Evolutionary conservation across 1,140 invertebrate species (phyloP), one percentile per base, ranked within the genome.

Genomic region (Probaryconus sp.): DNA sequence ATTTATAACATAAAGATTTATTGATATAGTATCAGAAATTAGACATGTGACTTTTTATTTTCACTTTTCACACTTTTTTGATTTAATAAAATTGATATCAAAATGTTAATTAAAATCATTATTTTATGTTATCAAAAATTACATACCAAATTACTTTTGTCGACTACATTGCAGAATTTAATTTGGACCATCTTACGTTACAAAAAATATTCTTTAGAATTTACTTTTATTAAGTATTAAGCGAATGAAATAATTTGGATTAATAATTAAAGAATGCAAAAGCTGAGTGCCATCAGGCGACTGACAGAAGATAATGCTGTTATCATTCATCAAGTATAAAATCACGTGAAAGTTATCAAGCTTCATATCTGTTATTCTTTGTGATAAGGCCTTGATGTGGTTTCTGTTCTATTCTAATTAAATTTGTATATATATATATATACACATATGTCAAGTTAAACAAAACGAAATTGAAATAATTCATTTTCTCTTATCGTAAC

Each of bases 101-200:
- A n/a, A n/a, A n/a, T n/a, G n/a, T n/a, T n/a, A n/a, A n/a, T n/a
- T n/a, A n/a, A n/a, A n/a, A n/a, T n/a, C n/a, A n/a, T n/a, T n/a
- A n/a, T n/a, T n/a, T n/a, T n/a, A n/a, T n/a, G n/a, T n/a, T n/a
- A n/a, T n/a, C n/a, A 16, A 13, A 45, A 53, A 51, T 40, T 69
- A 82, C 82, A 83, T 75, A 84, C 82, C 33, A 71, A 67, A 69
- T 79, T 79, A 35, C 72, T 77, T 56, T 81, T 79, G 67, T 84
- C 78, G 13, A 82, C 71, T 14, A 81, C 77, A 56, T 76, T 80
- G 64, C 81, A 80, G 26, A 84, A 75, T 76, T 78, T 82, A 14
- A 84, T 81, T 74, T 84, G 81, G 42, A 84, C 82, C 81, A 84
- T 84, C 65, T 78, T 76, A 28, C 5, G 3, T 16, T 7, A 13